A percentile compares a stretch with the other conserved stretches of the same genome.
Conservation (phyloP, 1,140 invertebrate genomes). For the Trichonephila clavipes region DNA sequence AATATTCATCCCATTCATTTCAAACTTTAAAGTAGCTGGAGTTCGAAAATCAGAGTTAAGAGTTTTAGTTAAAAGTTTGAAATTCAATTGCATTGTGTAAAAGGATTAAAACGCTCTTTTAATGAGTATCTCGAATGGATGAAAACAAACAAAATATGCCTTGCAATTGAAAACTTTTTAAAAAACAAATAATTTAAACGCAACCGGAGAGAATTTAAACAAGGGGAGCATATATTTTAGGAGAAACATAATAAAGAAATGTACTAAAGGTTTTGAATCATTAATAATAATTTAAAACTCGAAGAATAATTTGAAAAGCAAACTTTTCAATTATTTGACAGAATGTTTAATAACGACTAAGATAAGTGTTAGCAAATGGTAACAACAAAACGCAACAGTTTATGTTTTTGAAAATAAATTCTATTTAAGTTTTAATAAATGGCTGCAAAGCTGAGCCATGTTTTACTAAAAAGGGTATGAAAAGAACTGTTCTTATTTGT, state of each 20-base stretch:
- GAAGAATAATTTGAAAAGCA: neutral
- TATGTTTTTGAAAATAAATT: constrained; percentile 16
- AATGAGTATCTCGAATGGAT: neutral
- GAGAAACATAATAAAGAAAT: constrained; percentile 14
- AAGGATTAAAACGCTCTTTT: constrained; percentile 28
- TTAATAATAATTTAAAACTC: constrained; percentile 14
- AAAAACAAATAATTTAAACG: constrained; percentile 6
- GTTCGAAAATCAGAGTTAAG: neutral
- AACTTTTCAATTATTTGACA: constrained; percentile 16
- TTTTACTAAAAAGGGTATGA: neutral
- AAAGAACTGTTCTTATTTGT: neutral
- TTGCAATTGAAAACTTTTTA: constrained; percentile 1
- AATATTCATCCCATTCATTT: neutral
- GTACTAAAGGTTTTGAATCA: neutral
- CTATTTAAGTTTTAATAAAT: constrained; percentile 6
- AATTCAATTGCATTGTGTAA: neutral
- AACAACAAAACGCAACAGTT: neutral
- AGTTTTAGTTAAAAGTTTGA: neutral
- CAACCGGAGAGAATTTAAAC: constrained; percentile 11
- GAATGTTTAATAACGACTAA: neutral
- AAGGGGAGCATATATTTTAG: neutral
- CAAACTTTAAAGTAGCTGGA: neutral
- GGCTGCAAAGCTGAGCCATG: neutral
- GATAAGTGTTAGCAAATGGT: neutral
- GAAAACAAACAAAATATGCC: neutral